A percentile compares a stretch with the other conserved stretches of the same genome.
Evolutionary conservation across 2,888 invertebrate species (phyloP).

Genomic region (Operophtera brumata): DNA sequence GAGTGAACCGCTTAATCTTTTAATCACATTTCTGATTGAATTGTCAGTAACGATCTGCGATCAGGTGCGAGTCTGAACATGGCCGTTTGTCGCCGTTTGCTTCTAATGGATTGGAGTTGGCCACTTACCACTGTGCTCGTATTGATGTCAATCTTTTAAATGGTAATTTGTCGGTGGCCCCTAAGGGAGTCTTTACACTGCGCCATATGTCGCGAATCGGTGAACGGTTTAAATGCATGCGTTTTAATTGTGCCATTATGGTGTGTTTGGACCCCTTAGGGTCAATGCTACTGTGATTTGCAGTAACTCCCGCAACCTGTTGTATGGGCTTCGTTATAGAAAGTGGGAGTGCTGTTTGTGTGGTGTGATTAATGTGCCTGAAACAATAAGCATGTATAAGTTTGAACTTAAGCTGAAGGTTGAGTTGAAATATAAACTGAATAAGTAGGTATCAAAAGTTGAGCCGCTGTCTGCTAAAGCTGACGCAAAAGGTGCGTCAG

Average conservation of each 20-base stretch:
- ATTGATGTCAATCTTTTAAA: conserved; percentile 75
- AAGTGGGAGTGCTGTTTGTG: not conserved
- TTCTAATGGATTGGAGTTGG: conserved; percentile 58
- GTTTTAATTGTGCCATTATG: conserved; percentile 62
- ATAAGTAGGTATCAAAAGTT: not conserved
- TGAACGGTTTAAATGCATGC: conserved; percentile 32
- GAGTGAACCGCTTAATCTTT: conserved; percentile 61
- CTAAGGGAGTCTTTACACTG: conserved; percentile 37
- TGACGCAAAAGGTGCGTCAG: not conserved
- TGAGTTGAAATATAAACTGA: too few relatives aligned
- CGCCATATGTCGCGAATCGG: conserved; percentile 70
- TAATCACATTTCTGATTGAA: conserved; percentile 73
- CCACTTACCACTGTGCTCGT: conserved; percentile 45
- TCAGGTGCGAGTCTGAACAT: conserved; percentile 42
- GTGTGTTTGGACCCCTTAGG: conserved; percentile 35
- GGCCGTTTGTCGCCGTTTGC: conserved; percentile 57
- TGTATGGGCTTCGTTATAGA: not conserved
- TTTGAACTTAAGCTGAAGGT: too few relatives aligned
- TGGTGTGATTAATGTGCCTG: too few relatives aligned
- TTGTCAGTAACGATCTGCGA: conserved; percentile 70
- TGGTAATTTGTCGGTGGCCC: conserved; percentile 61
- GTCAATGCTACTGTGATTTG: conserved; percentile 29
- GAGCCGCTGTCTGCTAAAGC: not conserved
- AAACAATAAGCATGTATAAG: too few relatives aligned
- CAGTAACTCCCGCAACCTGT: conserved; percentile 18